phyloP scores from a whole-genome alignment of 2,113 vertebrate species.

The Eulemur rufifrons region DNA sequence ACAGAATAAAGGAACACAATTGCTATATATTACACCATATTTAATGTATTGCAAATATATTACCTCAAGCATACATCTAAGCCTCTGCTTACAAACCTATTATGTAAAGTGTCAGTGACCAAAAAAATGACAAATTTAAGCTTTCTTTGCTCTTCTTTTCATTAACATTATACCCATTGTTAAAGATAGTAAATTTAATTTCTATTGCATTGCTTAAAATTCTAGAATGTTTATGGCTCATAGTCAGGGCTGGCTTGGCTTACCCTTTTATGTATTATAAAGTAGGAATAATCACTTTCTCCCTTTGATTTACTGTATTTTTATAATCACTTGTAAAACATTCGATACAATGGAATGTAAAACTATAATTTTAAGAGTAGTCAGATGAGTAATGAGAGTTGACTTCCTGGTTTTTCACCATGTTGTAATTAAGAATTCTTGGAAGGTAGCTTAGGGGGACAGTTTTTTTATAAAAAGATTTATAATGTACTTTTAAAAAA shows the following conservation, averaged over 20 bases:
- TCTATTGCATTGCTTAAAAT: neutral
- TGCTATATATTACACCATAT: neutral
- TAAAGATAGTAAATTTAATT: slow-evolving; percentile 13
- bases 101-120: neutral
- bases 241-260: neutral
- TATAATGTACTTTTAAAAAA: slow-evolving; percentile 62
- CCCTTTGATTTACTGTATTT: slow-evolving; percentile 41
- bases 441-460: slow-evolving; percentile 55
- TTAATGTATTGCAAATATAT: neutral
- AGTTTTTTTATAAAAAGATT: slow-evolving; percentile 56
- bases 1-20: neutral
- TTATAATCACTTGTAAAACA: slow-evolving; percentile 55
- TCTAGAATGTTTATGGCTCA: slow-evolving; percentile 12
- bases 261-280: neutral
- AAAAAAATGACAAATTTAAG: neutral
- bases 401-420: slow-evolving; percentile 50
- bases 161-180: neutral
- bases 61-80: neutral
- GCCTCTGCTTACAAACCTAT: neutral
- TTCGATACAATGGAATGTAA: slow-evolving; percentile 38
- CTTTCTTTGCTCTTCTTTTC: neutral
- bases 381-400: slow-evolving; percentile 54
- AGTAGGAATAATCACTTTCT: slow-evolving; percentile 35
- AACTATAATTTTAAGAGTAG: slow-evolving; percentile 45
- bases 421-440: slow-evolving; percentile 53